Evolutionary conservation across 2,797 vertebrate species (phyloP).

Genomic region (Micropoecilia bifurca): DNA sequence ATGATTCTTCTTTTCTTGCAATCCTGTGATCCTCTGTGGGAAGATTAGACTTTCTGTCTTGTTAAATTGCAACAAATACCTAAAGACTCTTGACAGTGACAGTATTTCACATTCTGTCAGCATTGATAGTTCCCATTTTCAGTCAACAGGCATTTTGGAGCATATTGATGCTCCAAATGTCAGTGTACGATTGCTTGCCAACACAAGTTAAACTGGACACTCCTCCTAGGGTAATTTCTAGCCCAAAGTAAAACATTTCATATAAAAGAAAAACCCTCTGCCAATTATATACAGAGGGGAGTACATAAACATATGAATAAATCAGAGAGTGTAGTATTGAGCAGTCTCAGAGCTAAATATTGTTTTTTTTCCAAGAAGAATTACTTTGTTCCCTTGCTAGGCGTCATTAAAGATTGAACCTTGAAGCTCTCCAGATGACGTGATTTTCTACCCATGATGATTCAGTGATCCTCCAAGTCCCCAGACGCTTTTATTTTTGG

Average conservation of each 20-base stretch:
- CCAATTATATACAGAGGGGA: not conserved
- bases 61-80: conserved; percentile 45
- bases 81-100: conserved; percentile 47
- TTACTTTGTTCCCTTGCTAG: conserved; percentile 36
- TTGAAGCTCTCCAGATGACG: conserved; percentile 73
- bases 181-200: conserved; percentile 54
- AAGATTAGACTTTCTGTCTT: conserved; percentile 39
- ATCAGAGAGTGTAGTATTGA: conserved; percentile 21
- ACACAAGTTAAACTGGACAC: conserved; percentile 47
- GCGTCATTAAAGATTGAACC: conserved; percentile 66
- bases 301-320: conserved; percentile 23
- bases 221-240: conserved; percentile 48
- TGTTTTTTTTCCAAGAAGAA: conserved; percentile 43
- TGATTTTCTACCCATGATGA: conserved; percentile 78
- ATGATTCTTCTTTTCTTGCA: conserved; percentile 37
- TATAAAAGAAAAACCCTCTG: not conserved
- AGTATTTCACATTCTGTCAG: conserved; percentile 64
- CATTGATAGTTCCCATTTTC: conserved; percentile 51
- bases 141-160: conserved; percentile 64
- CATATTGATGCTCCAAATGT: conserved; percentile 65
- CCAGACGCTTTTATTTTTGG: conserved; percentile 82
- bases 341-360: conserved; percentile 33
- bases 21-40: conserved; percentile 43
- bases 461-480: conserved; percentile 79
- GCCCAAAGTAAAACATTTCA: conserved; percentile 23